A percentile compares a stretch with the other conserved stretches of the same genome.
Evolutionary conservation across 1,140 invertebrate species (phyloP).

Genomic region (Thaumatotibia leucotreta): DNA sequence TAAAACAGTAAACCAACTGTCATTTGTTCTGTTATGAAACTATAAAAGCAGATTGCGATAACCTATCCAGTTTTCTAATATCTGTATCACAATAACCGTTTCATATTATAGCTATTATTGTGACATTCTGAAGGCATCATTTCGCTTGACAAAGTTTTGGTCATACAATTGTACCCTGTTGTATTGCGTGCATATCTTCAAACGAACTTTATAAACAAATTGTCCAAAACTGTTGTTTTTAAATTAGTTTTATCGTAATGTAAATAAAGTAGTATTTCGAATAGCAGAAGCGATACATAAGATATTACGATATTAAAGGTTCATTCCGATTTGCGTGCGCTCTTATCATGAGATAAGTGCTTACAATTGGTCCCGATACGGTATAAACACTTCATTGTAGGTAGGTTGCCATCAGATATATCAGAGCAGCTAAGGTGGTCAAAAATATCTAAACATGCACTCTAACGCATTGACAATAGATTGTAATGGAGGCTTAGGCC

Average conservation of each 20-base stretch:
- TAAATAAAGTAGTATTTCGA: neutral
- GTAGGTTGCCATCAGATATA: too few relatives aligned
- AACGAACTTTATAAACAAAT: neutral
- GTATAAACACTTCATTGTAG: neutral
- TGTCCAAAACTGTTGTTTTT: too few relatives aligned
- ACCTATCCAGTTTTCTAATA: neutral
- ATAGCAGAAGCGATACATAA: neutral
- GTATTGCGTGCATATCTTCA: neutral
- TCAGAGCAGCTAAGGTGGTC: too few relatives aligned
- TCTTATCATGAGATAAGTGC: slow-evolving; percentile 1
- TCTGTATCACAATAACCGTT: neutral
- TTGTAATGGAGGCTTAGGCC: too few relatives aligned
- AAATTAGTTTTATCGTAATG: neutral
- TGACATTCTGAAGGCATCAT: neutral
- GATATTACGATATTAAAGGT: neutral
- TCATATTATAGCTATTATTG: neutral
- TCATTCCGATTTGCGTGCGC: neutral
- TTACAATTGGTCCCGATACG: neutral
- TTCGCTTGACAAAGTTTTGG: neutral
- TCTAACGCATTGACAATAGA: too few relatives aligned
- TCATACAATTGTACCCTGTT: neutral
- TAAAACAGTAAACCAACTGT: neutral
- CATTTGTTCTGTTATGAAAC: neutral
- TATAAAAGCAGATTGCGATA: neutral
- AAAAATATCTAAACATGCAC: too few relatives aligned